Conservation (phyloP, 2,888 invertebrate species). For the Frankliniella intonsa region DNA sequence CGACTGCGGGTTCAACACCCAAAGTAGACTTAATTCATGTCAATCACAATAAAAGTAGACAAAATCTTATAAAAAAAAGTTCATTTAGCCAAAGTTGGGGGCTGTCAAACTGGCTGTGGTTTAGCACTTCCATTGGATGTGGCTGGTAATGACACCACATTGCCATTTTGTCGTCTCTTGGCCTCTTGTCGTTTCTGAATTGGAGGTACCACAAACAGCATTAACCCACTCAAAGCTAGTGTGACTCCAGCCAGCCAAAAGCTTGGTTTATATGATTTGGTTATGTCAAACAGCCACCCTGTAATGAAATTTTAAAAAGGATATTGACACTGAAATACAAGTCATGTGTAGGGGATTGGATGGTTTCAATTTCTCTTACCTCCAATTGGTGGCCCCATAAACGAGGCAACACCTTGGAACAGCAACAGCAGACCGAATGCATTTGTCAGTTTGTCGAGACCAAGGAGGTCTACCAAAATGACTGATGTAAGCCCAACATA, state of each 20-base stretch:
- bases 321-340: not conserved
- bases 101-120: not conserved
- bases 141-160: not conserved
- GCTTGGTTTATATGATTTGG: slow-evolving; percentile 74
- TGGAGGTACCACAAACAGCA: slow-evolving; percentile 78
- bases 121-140: not conserved
- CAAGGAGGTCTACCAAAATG: slow-evolving; percentile 87
- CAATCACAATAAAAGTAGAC: not conserved
- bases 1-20: no score
- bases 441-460: slow-evolving; percentile 89
- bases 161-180: slow-evolving; percentile 35
- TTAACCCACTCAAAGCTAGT: slow-evolving; percentile 80
- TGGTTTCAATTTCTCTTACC: slow-evolving; percentile 55
- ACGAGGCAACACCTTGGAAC: slow-evolving; percentile 90
- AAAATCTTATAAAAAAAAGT: not conserved
- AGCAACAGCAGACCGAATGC: slow-evolving; percentile 88
- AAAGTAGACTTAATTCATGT: no score
- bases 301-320: slow-evolving; percentile 42
- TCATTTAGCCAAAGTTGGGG: not conserved
- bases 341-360: not conserved
- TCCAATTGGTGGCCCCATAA: slow-evolving; percentile 88
- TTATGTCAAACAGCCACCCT: slow-evolving; percentile 80
- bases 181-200: slow-evolving; percentile 52
- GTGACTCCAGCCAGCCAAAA: slow-evolving; percentile 84
- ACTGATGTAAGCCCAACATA: slow-evolving; percentile 96